Evolutionary conservation across 1,140 invertebrate species (phyloP), one percentile per base, ranked within the genome.

Genomic region (Drosophila arizonae): DNA sequence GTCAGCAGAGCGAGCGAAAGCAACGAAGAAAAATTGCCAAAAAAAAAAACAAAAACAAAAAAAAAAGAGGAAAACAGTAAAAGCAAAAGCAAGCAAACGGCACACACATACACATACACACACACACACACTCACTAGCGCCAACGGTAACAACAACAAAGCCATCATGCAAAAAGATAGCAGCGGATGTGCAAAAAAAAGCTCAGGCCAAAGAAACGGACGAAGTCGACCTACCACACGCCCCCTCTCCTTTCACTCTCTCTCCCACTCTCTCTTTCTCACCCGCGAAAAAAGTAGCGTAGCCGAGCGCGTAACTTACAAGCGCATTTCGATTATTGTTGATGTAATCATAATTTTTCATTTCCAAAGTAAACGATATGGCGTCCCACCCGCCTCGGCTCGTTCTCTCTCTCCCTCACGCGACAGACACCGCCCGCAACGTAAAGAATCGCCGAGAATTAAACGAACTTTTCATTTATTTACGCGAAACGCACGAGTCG

Each of bases 321-420:
- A 87, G 84, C 84, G 84, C 76, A 87, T 87, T 87, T 87, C 84
- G 84, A 88, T 87, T 87, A 88, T 88, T 87, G 84, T 87, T 87
- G 84, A 87, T 87, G 84, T 87, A 87, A 87, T 87, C 84, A 87
- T 87, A 87, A 87, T 87, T 87, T 87, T 87, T 87, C 84, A 87
- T 87, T 87, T 88, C 84, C 79, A 87, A 88, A 87, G 84, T 87
- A 87, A 87, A 87, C 84, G 84, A 88, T 84, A 82, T 61, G 68
- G 24, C 24, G 11, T 48, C 30, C 15, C 8, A 8, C 0, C 33
- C 33, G 33, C 33, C 33, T 10, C 33, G 6, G 8, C 33, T 33
- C 33, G 1, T 33, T 6, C 33, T 9, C 33, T 33, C 33, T 33
- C 33, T 33, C 6, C 21, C 6, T 55, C 28, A 6, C 26, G 4